A percentile compares a stretch with the other conserved stretches of the same genome.
phyloP scores from a whole-genome alignment of 2,113 vertebrate genomes.

The Mystacornis crossleyi region DNA sequence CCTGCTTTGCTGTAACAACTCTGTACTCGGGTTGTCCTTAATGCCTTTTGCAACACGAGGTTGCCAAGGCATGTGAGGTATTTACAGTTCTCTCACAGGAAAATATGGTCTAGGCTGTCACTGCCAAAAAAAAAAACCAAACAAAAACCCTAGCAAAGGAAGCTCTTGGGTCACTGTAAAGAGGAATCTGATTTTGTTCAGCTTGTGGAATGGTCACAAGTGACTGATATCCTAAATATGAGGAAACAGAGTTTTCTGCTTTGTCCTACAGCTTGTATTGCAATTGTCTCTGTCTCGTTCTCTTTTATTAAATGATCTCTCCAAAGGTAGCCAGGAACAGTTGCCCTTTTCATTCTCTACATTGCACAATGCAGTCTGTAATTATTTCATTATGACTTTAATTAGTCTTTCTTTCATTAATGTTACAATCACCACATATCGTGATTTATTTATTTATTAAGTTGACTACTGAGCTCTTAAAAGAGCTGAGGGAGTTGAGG shows the following conservation, averaged over 20 bases:
- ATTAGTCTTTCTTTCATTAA: neutral
- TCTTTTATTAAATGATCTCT: neutral
- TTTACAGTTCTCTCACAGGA: neutral
- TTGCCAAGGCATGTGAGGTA: neutral
- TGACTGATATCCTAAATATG: conserved; percentile 2
- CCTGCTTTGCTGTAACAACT: neutral
- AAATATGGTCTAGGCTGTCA: neutral
- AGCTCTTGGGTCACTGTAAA: neutral
- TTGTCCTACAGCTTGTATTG: neutral
- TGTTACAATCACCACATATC: neutral
- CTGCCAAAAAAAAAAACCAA: neutral
- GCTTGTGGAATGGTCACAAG: neutral
- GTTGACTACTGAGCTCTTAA: neutral
- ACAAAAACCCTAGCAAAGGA: neutral
- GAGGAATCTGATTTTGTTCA: conserved; percentile 18
- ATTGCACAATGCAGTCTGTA: neutral
- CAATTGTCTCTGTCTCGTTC: neutral
- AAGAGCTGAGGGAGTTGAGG: neutral
- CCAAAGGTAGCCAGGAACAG: neutral
- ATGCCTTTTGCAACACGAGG: neutral
- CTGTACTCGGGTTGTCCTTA: neutral
- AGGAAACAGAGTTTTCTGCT: conserved; percentile 17
- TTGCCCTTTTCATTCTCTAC: neutral
- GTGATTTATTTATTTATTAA: neutral
- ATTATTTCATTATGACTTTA: conserved; percentile 2